Evolutionary conservation across 1,140 invertebrate species (phyloP), one percentile per base, ranked within the genome.

Genomic region (Papilio machaon): DNA sequence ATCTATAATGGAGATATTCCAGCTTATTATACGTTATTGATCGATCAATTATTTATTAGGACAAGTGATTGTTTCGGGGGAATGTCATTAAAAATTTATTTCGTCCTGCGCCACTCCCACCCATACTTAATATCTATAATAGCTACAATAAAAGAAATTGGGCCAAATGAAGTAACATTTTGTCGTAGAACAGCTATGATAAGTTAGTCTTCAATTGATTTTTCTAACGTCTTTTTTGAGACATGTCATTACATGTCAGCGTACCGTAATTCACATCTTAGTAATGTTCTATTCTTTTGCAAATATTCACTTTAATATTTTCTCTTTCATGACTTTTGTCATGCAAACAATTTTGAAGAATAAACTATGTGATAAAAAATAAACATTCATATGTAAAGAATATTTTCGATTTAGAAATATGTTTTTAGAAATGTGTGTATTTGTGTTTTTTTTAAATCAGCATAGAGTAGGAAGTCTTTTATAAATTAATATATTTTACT

Each of bases 81-180:
- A 19, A 19, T 58, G n/a, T 6, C 7, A 58, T 58, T 58, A 58
- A 58, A 58, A n/a, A 58, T 58, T 0, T 58, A 58, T 19, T 58
- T 58, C 54, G 54, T 9, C n/a, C 7, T 58, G 54, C n/a, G 19
- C 54, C 54, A 58, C 54, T 58, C 54, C 54, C 54, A 19, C 17
- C 9, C 54, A 17, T n/a, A 58, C 54, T 58, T 58, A 58, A 58
- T 58, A 58, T 58, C 54, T 17, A 58, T 58, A 58, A 58, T 58
- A 58, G 54, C 54, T 58, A 58, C 54, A 58, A 58, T 58, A 58
- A 58, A 58, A 58, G 54, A 58, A 19, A 58, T 19, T 9, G 7
- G 54, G 54, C n/a, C 54, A 58, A 58, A 58, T 58, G 54, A 58
- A 58, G n/a, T 58, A 19, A 58, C n/a, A 58, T 58, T 58, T 58